These are phyloP conservation scores for Epinotia ramella DNA, from an alignment of 2,888 invertebrate species.

Conservation along the genomic window DNA sequence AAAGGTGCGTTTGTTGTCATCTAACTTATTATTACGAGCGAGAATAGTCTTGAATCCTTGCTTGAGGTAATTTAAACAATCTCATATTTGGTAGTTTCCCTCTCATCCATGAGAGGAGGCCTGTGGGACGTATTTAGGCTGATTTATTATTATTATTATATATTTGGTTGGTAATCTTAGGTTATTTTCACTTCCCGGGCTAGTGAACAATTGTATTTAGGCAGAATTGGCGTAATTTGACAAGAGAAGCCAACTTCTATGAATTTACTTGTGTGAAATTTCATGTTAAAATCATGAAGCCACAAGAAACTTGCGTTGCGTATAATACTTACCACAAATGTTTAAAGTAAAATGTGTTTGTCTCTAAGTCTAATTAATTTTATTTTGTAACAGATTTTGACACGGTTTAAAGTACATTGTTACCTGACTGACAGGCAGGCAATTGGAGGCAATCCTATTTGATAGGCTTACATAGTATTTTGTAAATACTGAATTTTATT, in stretches of 20 bases:
- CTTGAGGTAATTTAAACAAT: background rate
- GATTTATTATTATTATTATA: no score
- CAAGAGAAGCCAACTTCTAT: constrained; percentile 6
- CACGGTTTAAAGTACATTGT: constrained; percentile 37
- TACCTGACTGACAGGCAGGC: constrained; percentile 35
- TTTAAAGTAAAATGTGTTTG: constrained; percentile 5
- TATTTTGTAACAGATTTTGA: constrained; percentile 41
- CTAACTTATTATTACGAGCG: background rate
- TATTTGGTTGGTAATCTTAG: background rate
- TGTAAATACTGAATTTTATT: constrained; percentile 78
- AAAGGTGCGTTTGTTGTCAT: background rate
- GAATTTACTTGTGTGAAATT: constrained; percentile 29
- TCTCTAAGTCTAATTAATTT: background rate
- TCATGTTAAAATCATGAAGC: background rate
- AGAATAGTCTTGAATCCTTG: background rate
- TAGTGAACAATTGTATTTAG: constrained; percentile 34
- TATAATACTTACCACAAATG: constrained; percentile 2
- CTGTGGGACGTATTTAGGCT: no score
- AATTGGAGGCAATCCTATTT: constrained; percentile 55
- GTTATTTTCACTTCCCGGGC: constrained; percentile 29
- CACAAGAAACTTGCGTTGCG: constrained; percentile 14
- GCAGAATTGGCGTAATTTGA: constrained; percentile 15
- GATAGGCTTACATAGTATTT: constrained; percentile 69
- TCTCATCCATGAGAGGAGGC: no score
- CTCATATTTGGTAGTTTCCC: no score